A percentile compares a stretch with the other conserved stretches of the same genome.
Evolutionary conservation across 2,113 vertebrate genomes (phyloP).

Genomic region (Pachycephala philippinensis): DNA sequence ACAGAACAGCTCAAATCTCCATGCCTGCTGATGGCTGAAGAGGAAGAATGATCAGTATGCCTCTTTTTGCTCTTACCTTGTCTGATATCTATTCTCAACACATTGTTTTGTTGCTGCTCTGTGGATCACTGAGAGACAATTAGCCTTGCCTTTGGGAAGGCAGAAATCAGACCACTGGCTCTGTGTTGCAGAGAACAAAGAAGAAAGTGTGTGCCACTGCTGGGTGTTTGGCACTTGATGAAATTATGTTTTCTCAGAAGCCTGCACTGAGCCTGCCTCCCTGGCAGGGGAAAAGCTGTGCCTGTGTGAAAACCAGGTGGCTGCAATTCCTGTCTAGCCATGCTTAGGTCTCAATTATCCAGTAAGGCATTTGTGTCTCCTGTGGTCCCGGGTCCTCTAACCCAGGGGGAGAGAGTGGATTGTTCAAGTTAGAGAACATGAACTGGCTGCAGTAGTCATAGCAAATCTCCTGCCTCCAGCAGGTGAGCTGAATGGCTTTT

Average conservation of each 20-base stretch:
- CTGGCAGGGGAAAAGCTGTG: neutral
- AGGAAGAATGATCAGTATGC: neutral
- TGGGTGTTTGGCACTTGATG: neutral
- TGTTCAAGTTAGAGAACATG: neutral
- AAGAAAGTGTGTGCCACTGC: neutral
- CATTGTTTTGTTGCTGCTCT: neutral
- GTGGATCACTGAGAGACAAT: neutral
- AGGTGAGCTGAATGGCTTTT: neutral
- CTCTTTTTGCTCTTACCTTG: neutral
- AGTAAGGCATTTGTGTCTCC: neutral
- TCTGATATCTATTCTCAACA: neutral
- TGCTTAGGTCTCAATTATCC: neutral
- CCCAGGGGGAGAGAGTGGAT: neutral
- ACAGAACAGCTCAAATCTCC: neutral
- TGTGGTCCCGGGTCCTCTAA: neutral
- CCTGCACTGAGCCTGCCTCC: neutral
- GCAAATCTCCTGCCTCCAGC: neutral
- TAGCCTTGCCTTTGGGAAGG: neutral
- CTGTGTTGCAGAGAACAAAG: neutral
- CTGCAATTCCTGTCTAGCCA: conserved; percentile 18
- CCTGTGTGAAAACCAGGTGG: conserved; percentile 2
- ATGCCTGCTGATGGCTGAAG: neutral
- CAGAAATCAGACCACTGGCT: neutral
- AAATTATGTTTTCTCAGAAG: neutral
- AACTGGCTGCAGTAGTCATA: neutral